These are phyloP conservation scores for Takifugu bimaculatus DNA, from an alignment of 2,113 vertebrate species.

Conservation along the genomic window DNA sequence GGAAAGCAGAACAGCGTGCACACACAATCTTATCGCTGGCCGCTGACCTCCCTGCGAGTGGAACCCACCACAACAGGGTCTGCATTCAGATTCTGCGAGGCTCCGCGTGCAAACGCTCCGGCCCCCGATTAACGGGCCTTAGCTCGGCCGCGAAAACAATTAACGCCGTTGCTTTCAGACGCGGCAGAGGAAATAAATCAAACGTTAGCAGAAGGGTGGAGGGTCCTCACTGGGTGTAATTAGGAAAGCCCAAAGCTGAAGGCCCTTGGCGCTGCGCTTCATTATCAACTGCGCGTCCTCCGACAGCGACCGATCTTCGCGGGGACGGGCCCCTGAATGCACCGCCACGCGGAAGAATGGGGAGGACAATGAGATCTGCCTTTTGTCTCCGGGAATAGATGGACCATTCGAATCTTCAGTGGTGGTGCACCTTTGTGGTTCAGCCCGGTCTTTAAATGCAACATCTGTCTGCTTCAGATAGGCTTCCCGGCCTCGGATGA, in stretches of 20 bases:
- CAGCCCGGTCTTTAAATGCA: not conserved
- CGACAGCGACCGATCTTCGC: conserved; percentile 76
- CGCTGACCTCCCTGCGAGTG: conserved; percentile 6
- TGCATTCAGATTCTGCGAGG: conserved; percentile 44
- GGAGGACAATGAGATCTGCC: conserved; percentile 56
- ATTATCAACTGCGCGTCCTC: conserved; percentile 80
- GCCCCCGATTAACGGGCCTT: conserved; percentile 81
- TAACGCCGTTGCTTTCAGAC: conserved; percentile 84
- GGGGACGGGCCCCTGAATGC: conserved; percentile 52
- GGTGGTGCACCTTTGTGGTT: too few species aligned
- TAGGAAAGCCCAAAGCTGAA: conserved; percentile 81
- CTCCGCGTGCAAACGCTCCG: conserved; percentile 69
- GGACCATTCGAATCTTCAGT: not conserved
- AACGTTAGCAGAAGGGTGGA: conserved; percentile 86
- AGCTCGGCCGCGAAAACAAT: conserved; percentile 88
- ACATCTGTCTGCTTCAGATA: conserved; percentile 3
- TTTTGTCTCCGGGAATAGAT: conserved; percentile 62
- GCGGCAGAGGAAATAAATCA: conserved; percentile 90
- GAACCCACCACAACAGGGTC: conserved; percentile 12
- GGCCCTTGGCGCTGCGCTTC: conserved; percentile 75
- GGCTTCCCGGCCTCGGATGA: conserved; percentile 8
- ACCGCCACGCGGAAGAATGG: conserved; percentile 36
- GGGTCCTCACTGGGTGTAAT: conserved; percentile 84
- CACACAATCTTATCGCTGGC: conserved; percentile 3
- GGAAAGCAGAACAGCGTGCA: not conserved